Conservation (phyloP, 2,797 vertebrate species). For the Spondyliosoma cantharus region DNA sequence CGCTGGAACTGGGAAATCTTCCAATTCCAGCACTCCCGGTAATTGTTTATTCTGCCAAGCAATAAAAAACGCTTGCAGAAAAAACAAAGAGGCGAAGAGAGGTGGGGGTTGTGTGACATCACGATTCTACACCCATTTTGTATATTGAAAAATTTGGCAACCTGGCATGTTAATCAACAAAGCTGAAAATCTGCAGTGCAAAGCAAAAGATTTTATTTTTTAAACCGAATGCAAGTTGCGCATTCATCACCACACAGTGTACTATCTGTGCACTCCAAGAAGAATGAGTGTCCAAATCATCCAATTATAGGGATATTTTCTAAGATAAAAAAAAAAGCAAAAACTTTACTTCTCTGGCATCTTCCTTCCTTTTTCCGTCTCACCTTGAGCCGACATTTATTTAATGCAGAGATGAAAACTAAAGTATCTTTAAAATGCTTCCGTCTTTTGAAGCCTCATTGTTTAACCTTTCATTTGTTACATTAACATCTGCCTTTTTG, state of each 20-base stretch:
- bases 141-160: neutral
- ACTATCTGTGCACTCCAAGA: conserved; percentile 6
- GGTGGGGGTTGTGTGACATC: no score
- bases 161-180: neutral
- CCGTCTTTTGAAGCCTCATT: neutral
- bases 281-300: neutral
- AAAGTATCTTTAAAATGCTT: neutral
- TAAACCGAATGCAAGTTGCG: neutral
- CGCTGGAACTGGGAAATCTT: no score
- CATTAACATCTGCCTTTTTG: neutral
- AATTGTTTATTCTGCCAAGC: no score
- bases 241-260: neutral
- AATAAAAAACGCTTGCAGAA: no score
- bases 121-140: neutral
- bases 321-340: neutral
- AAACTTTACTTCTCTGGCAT: no score
- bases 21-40: no score
- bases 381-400: neutral
- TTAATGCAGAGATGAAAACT: neutral
- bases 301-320: neutral
- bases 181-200: neutral
- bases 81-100: no score
- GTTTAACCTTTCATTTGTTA: neutral
- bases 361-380: neutral
- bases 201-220: no score